phyloP scores from a whole-genome alignment of 2,888 invertebrate genomes.

The Ellobium chinense region DNA sequence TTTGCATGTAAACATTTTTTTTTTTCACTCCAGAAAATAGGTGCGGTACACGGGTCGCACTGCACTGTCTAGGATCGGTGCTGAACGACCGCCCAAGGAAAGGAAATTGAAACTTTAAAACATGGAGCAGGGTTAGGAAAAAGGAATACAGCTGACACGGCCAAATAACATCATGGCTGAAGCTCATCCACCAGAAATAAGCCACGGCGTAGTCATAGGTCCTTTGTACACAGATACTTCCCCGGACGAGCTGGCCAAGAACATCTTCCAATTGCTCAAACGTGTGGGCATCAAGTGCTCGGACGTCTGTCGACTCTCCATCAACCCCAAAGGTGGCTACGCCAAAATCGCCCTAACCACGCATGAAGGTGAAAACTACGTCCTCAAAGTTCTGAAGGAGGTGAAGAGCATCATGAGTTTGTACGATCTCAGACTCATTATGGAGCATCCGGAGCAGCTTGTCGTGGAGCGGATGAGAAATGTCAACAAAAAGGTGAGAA shows the following conservation, averaged over 20 bases:
- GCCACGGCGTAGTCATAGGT: neutral
- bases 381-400: conserved; percentile 1
- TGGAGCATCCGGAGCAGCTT: neutral
- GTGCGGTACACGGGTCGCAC: too few relatives aligned
- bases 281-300: neutral
- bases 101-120: too few relatives aligned
- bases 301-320: neutral
- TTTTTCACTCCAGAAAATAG: too few relatives aligned
- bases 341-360: neutral
- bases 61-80: too few relatives aligned
- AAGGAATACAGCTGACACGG: neutral
- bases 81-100: too few relatives aligned
- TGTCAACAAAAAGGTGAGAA: too few relatives aligned
- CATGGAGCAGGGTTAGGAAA: too few relatives aligned
- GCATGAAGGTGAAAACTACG: neutral
- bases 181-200: neutral
- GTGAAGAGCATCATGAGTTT: conserved; percentile 11
- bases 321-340: neutral
- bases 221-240: neutral
- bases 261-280: neutral
- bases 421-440: conserved; percentile 16
- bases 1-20: too few relatives aligned
- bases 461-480: neutral
- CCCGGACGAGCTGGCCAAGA: neutral
- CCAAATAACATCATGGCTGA: neutral